These are phyloP conservation scores for Aphis craccivora DNA, from an alignment of 1,140 invertebrate species.

Conservation along the genomic window DNA sequence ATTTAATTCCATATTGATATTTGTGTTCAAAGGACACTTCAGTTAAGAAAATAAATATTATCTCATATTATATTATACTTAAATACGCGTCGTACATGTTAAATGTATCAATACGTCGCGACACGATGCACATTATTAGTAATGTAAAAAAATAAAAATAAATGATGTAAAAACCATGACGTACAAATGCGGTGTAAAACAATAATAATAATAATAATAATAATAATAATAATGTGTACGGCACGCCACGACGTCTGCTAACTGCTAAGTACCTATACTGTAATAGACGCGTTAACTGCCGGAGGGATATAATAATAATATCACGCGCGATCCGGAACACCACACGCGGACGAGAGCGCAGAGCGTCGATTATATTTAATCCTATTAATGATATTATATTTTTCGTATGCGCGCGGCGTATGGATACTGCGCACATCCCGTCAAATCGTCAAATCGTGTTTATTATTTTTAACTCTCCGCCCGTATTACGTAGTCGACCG, in stretches of 20 bases:
- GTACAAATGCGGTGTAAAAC: not conserved
- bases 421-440: no score
- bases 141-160: not conserved
- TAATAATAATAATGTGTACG: not conserved
- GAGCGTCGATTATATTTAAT: not conserved
- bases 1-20: no score
- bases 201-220: not conserved
- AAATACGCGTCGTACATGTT: not conserved
- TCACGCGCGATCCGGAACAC: not conserved
- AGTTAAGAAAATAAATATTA: not conserved
- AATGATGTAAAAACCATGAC: not conserved
- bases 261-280: not conserved
- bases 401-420: not conserved
- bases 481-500: no score
- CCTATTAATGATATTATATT: not conserved
- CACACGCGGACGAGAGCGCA: not conserved
- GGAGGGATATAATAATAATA: not conserved
- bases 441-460: not conserved
- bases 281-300: not conserved
- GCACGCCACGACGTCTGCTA: not conserved
- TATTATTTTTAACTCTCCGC: not conserved
- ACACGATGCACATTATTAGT: not conserved
- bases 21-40: not conserved
- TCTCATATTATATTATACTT: not conserved
- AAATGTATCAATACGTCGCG: not conserved